Evolutionary conservation across 2,797 vertebrate genomes (phyloP), one percentile per base, ranked within the genome.

Genomic region (Sebastes ruberrimus): DNA sequence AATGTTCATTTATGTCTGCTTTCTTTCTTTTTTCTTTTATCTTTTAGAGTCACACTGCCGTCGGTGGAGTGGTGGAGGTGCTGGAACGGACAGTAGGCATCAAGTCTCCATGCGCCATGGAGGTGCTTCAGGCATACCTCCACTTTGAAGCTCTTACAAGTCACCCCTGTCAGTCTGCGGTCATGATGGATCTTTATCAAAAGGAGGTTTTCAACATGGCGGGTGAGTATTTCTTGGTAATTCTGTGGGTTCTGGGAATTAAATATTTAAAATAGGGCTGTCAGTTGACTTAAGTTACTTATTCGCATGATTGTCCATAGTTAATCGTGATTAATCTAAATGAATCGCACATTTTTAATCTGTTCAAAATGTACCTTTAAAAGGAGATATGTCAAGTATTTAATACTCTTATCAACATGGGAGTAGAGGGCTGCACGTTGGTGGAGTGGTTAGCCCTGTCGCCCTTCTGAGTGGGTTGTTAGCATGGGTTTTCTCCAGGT

Each of bases 81-180:
- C 63, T 80, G 13, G 38, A 67, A 22, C 55, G 5, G 42, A 67
- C 70, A 7, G n/a, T 38, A 23, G 70, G 70, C 23, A 63, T 28
- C 62, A 67, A 28, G 55, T 66, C 69, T 67, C 28, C 62, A 0
- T 38, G 13, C 7, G 35, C 18, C 13, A 53, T 67, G 13, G 77
- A 72, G 1, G 70, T 79, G 22, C 77, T 79, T 35, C 77, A 73
- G 77, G 77, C 62, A 1, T 79, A 79, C 30, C 22, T 79, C 38
- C 77, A 79, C 70, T 79, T 79, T 30, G 70, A 79, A 28, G 55
- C 70, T 66, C 77, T 79, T 5, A 53, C 38, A 16, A 61, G 30
- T 38, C 70, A 67, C 13, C 6, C 59, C n/a, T 28, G 55, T 66
- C 55, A 2, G 4, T 61, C 77, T 61, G 38, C 2, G 1, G 30